Conservation (phyloP, 2,113 vertebrate genomes). For the Mustela nigripes region DNA sequence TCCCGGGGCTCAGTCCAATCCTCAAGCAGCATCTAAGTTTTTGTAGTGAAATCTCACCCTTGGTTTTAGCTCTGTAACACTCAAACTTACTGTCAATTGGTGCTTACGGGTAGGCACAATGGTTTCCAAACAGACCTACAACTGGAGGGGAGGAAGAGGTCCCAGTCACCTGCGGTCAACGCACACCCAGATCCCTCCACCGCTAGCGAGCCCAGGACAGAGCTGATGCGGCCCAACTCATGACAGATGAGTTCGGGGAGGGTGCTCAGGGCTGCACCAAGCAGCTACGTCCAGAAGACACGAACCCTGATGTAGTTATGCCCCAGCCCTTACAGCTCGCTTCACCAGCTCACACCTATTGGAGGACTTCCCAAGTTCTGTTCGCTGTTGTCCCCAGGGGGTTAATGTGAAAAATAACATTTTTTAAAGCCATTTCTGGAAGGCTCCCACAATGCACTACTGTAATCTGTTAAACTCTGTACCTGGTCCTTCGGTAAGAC, state of each 20-base stretch:
- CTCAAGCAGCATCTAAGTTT: not conserved
- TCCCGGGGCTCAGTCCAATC: not conserved
- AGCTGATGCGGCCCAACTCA: fast-evolving
- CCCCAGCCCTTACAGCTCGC: not conserved
- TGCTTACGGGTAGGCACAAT: not conserved
- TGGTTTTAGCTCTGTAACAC: not conserved
- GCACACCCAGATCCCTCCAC: not conserved
- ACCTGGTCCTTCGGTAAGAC: not conserved
- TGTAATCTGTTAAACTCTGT: not conserved
- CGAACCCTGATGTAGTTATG: not conserved
- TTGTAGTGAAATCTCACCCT: not conserved
- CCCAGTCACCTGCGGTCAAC: too few relatives aligned
- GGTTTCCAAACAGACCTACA: not conserved
- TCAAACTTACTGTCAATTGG: not conserved
- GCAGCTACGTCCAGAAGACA: not conserved
- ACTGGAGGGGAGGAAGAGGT: not conserved
- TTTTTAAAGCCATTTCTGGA: not conserved
- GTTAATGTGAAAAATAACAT: not conserved
- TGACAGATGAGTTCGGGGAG: too few relatives aligned
- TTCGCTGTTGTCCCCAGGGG: not conserved
- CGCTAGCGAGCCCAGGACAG: not conserved
- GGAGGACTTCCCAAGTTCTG: not conserved
- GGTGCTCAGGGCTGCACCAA: too few relatives aligned
- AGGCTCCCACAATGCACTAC: not conserved
- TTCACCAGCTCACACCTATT: not conserved